Conservation (phyloP, 2,888 invertebrate species). For the Noctua janthina region DNA sequence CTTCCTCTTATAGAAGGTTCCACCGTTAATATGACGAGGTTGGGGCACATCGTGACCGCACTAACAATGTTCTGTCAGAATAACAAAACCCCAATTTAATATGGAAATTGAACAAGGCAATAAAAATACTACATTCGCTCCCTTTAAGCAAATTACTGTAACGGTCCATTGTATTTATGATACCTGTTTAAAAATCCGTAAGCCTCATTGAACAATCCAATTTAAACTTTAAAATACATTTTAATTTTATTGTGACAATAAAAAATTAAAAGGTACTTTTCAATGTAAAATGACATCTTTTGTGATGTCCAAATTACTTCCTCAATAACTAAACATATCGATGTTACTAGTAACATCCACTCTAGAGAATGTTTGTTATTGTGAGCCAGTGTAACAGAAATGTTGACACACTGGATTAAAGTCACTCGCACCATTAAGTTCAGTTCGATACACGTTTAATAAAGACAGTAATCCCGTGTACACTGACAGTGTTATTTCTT, state of each 20-base stretch:
- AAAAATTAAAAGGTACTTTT: conserved; percentile 63
- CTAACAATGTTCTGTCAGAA: conserved; percentile 68
- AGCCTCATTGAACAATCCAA: conserved; percentile 77
- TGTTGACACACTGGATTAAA: conserved; percentile 64
- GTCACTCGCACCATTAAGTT: conserved; percentile 65
- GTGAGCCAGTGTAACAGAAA: conserved; percentile 42
- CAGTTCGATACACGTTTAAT: conserved; percentile 64
- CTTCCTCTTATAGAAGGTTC: conserved; percentile 13
- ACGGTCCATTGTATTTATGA: conserved; percentile 66
- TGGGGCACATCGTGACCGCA: conserved; percentile 66
- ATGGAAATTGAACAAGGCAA: conserved; percentile 75
- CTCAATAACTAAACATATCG: conserved; percentile 49
- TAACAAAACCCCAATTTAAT: conserved; percentile 76
- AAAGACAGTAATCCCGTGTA: conserved; percentile 60
- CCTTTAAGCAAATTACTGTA: conserved; percentile 73
- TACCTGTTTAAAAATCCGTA: conserved; percentile 56
- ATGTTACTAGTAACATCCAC: conserved; percentile 40
- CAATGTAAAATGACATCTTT: conserved; percentile 55
- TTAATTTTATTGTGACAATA: conserved; percentile 59
- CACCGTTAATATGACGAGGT: conserved; percentile 48
- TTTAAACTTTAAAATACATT: conserved; percentile 67
- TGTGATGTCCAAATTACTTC: conserved; percentile 59
- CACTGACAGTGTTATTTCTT: conserved; percentile 56
- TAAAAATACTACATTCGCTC: conserved; percentile 67
- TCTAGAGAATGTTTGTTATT: conserved; percentile 51